Evolutionary conservation across 2,797 vertebrate species (phyloP).

Genomic region (Anguilla obscura): DNA sequence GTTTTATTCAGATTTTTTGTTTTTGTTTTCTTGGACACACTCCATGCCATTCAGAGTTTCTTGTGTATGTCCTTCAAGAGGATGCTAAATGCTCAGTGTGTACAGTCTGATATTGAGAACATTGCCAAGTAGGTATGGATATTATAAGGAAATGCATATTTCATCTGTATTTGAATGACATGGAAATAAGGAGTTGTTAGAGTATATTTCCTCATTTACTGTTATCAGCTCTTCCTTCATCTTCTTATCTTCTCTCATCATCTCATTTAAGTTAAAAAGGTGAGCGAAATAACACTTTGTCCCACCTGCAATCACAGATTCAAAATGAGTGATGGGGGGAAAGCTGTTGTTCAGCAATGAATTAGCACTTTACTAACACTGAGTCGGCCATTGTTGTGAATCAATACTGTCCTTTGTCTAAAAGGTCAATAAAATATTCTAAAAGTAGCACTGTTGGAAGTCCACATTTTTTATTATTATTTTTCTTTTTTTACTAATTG

Average conservation of each 20-base stretch:
- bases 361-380: not conserved
- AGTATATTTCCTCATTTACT: not conserved
- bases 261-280: not conserved
- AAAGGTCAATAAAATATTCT: not conserved
- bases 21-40: not conserved
- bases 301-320: not conserved
- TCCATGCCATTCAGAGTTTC: not conserved
- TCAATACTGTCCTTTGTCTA: not conserved
- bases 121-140: not conserved
- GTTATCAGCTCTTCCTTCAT: not conserved
- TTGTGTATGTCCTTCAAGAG: not conserved
- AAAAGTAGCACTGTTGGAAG: not conserved
- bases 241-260: not conserved
- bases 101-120: not conserved
- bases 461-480: not conserved
- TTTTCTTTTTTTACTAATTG: not conserved
- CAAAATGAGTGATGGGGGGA: not conserved
- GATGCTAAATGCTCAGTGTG: not conserved
- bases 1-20: not conserved
- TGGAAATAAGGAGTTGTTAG: not conserved
- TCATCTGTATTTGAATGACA: not conserved
- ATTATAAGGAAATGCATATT: not conserved
- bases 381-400: not conserved
- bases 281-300: not conserved
- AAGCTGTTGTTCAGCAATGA: not conserved